Base-by-base conservation (phyloP, 2,888 invertebrate species). In the Macrophya alboannulata region DNA sequence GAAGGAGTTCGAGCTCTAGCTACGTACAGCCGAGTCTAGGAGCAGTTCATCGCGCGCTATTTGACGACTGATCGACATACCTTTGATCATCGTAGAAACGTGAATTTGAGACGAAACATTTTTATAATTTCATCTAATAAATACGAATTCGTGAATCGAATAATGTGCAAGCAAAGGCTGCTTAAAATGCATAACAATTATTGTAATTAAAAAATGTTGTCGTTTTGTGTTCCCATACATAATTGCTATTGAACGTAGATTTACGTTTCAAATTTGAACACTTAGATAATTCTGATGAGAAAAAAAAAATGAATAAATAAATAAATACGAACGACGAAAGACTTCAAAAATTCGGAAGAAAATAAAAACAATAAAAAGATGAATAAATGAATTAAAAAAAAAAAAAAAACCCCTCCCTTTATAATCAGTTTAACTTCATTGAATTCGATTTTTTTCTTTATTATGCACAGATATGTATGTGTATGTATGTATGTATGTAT, bases 1-100 rank as follows among this genome's bases (percentile, higher is more conserved):
- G 92, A 87, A 90, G 93, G 89, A 90, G 90, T 25, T 89, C 91
- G 82, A 91, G 92, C 85, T 91, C 93, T 40, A 92, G 92, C 88
- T 93, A 92, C 68, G 91, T 92, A 48, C 93, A 93, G 82, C 92
- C 93, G 51, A 93, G 91, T 87, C 91, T 93, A 87, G 93, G 92
- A 86, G 91, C 92, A 37, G 92, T 93, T 43, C 93, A 93, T 88
- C 92, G 93, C 43, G 93, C 93, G 51, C 89, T 93, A 40, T 93
- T 93, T 85, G 92, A 93, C 77, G 91, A 93, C 87, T 91, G 91
- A 88, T 62, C 25, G 25, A 81, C 9, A 59, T 4, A 62, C 8
- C 12, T 25, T 3, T 17, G 68, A 31, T 74, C 43, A n/a, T 68
- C 68, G 31, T 74, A 74, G 72, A 21, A 74, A 45, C 72, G 72